Base-by-base conservation (phyloP, 2,113 vertebrate genomes). In the Fregata magnificens region DNA sequence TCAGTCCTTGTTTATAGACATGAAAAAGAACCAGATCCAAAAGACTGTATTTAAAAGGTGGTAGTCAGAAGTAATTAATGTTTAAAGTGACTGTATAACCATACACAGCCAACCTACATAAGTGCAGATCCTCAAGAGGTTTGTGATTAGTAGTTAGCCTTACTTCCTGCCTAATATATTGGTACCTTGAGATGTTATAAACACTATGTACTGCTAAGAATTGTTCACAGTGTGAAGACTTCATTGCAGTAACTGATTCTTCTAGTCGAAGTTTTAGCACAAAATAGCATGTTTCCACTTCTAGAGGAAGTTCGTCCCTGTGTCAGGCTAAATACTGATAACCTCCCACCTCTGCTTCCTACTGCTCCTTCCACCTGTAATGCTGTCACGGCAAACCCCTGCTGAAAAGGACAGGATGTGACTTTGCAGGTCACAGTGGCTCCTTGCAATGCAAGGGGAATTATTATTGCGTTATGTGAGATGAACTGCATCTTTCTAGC, bases 101-200 rank as follows among this genome's bases (percentile, higher is more conserved):
- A 85, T 93, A 90, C 66, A 93, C 85, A 96, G 50, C 67, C 89
- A 96, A 95, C 95, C 92, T 97, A 97, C 96, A 94, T 74, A 96
- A 96, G 77, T 85, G 67, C 80, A 93, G 82, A 58, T 95, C 52
- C 86, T 93, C 74, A 74, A 91, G 92, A 94, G 89, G 47, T 89
- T 94, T 93, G 82, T 92, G 96, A 95, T 97, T 94, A 96, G 71
- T 70, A 82, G 92, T 85, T 95, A 92, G 62, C 36, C 66, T 96
- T 81, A 71, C 66, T 96, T 90, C 62, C 82, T 88, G 55, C 85
- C 53, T 93, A 44, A 83, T 38, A 55, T 89, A 91, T 79, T 67
- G 65, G 71, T 73, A 88, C 79, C 65, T 67, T 66, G 55, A 94
- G 80, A 63, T 93, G 47, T 59, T 73, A 92, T 86, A 88, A 97